phyloP scores from a whole-genome alignment of 2,888 invertebrate species.

The Anagyrus pseudococci region DNA sequence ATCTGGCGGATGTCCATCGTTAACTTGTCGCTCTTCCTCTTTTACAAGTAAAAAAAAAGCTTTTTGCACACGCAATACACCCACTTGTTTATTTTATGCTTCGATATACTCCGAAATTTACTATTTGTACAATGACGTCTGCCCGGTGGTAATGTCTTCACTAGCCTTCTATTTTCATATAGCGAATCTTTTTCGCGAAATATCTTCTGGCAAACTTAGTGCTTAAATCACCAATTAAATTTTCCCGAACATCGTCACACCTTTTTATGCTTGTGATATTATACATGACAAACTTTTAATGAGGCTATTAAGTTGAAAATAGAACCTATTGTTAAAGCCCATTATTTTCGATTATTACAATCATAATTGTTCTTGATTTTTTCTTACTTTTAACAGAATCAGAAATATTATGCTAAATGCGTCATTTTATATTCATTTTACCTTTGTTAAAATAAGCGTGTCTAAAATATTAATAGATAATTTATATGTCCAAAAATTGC shows the following conservation, averaged over 20 bases:
- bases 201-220: slow-evolving; percentile 22
- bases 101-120: background rate
- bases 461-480: no score
- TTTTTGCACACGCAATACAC: slow-evolving; percentile 42
- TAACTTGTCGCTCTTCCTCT: slow-evolving; percentile 13
- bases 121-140: slow-evolving; percentile 18
- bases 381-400: no score
- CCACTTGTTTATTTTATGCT: slow-evolving; percentile 43
- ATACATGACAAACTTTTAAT: no score
- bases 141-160: slow-evolving; percentile 16
- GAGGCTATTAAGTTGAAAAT: no score
- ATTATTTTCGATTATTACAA: no score
- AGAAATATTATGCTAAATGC: no score
- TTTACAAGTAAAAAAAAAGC: slow-evolving; percentile 5
- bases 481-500: no score
- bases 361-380: no score
- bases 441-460: no score
- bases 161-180: slow-evolving; percentile 25
- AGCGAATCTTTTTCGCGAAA: slow-evolving; percentile 20
- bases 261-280: slow-evolving; percentile 8
- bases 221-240: slow-evolving; percentile 25
- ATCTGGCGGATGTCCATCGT: slow-evolving; percentile 48
- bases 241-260: slow-evolving; percentile 4
- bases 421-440: no score
- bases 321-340: no score